Evolutionary conservation across 2,797 vertebrate genomes (phyloP).

Genomic region (Balearica regulorum): DNA sequence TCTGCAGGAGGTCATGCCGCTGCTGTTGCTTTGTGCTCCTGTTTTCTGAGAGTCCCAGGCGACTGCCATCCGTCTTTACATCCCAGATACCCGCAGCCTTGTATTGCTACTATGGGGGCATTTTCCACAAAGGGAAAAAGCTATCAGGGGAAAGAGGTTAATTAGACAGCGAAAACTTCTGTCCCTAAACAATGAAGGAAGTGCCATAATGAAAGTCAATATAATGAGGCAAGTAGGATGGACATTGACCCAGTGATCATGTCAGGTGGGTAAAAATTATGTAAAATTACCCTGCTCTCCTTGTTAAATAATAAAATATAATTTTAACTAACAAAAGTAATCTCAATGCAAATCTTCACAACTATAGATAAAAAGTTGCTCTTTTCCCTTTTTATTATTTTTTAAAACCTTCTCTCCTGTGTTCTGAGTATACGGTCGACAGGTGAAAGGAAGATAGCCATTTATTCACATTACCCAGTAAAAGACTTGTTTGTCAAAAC

Average conservation of each 20-base stretch:
- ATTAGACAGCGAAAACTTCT: background rate
- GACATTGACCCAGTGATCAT: background rate
- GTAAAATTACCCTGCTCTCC: background rate
- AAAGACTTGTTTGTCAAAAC: background rate
- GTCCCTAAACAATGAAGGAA: background rate
- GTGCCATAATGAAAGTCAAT: background rate
- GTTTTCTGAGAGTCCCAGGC: slow-evolving; percentile 67
- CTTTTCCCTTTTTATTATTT: background rate
- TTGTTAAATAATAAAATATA: background rate
- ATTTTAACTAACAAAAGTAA: background rate
- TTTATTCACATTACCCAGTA: background rate
- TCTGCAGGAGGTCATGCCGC: slow-evolving; percentile 31
- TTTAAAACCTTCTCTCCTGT: background rate
- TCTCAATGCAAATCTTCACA: background rate
- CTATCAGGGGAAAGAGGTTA: background rate
- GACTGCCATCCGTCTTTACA: background rate
- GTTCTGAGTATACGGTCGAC: background rate
- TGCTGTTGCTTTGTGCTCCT: slow-evolving; percentile 24
- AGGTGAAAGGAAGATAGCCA: background rate
- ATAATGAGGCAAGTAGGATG: background rate
- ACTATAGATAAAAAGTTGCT: background rate
- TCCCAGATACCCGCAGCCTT: background rate
- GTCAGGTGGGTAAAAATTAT: background rate
- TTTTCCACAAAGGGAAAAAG: background rate
- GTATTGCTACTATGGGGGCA: background rate